phyloP scores from a whole-genome alignment of 2,797 vertebrate species.

The Xenops minutus region DNA sequence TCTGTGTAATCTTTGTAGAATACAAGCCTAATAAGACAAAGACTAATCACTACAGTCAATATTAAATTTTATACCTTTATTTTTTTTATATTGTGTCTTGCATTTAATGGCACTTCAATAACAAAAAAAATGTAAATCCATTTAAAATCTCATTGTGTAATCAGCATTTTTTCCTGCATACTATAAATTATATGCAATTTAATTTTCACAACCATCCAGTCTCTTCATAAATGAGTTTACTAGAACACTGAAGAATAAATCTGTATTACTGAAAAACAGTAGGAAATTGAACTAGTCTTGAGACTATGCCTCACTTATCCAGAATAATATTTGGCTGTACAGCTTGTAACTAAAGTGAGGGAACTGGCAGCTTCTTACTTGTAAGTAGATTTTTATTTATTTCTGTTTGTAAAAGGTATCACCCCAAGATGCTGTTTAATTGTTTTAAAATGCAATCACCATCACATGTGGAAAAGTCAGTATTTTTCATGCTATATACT shows the following conservation, averaged over 20 bases:
- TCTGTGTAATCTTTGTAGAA: background rate
- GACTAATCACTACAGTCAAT: background rate
- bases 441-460: background rate
- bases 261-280: slow-evolving; percentile 26
- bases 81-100: slow-evolving; percentile 22
- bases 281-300: slow-evolving; percentile 27
- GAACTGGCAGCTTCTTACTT: background rate
- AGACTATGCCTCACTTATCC: background rate
- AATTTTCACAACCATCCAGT: slow-evolving; percentile 29
- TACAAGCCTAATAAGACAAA: background rate
- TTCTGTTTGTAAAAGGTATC: background rate
- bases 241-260: background rate
- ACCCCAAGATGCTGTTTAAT: background rate
- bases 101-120: background rate
- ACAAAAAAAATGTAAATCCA: background rate
- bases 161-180: slow-evolving; percentile 17
- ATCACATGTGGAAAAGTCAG: background rate
- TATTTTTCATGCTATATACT: background rate
- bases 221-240: slow-evolving; percentile 7
- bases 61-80: slow-evolving; percentile 26
- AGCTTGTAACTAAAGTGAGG: background rate
- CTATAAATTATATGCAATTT: slow-evolving; percentile 24
- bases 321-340: background rate
- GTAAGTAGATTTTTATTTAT: background rate
- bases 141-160: slow-evolving; percentile 12